Evolutionary conservation across 1,140 invertebrate genomes (phyloP).

Genomic region (Drosophila nebulosa): DNA sequence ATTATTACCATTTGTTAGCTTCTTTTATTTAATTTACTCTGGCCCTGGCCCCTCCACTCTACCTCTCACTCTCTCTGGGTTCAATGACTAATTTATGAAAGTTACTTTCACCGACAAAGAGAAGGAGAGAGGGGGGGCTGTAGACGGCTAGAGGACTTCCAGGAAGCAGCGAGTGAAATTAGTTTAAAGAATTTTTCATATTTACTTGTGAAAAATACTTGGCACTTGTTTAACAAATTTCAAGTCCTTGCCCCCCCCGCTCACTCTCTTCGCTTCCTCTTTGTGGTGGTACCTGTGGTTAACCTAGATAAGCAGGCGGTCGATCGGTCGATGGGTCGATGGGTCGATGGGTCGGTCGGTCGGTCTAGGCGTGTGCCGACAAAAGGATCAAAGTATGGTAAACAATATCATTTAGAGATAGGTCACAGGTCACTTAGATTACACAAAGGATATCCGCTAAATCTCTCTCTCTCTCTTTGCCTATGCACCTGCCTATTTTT

Average conservation of each 20-base stretch:
- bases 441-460: background rate
- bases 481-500: background rate
- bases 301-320: slow-evolving; percentile 27
- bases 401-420: background rate
- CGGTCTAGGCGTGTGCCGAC: slow-evolving; percentile 31
- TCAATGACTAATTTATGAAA: slow-evolving; percentile 78
- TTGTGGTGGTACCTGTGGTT: slow-evolving; percentile 8
- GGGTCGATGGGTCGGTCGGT: background rate
- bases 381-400: slow-evolving; percentile 5
- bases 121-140: background rate
- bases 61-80: no score
- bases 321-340: no score
- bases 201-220: slow-evolving; percentile 58
- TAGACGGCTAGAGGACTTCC: slow-evolving; percentile 40
- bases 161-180: slow-evolving; percentile 17
- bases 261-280: no score
- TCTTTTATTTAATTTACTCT: slow-evolving; percentile 10
- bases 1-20: slow-evolving; percentile 32
- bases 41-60: slow-evolving; percentile 28
- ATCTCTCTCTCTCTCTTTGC: background rate
- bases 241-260: no score
- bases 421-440: background rate
- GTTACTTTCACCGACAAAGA: slow-evolving; percentile 48
- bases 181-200: slow-evolving; percentile 22
- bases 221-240: no score